These are phyloP conservation scores for Mico argentatus DNA, from an alignment of 2,797 vertebrate genomes.

Conservation along the genomic window DNA sequence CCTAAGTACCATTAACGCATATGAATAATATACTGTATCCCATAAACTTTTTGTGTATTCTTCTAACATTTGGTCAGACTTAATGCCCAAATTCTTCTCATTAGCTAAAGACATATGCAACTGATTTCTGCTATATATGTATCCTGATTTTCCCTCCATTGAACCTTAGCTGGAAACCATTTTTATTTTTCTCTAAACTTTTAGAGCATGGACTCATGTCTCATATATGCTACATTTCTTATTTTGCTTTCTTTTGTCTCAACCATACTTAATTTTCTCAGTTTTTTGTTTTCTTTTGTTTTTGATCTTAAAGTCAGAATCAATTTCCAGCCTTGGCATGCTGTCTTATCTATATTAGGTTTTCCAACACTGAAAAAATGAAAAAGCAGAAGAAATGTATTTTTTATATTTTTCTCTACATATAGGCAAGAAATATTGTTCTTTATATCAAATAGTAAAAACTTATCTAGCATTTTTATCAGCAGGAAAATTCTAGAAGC, in stretches of 20 bases:
- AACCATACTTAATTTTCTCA: background rate
- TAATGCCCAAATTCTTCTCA: background rate
- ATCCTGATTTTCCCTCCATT: background rate
- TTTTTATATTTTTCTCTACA: background rate
- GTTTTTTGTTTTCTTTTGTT: background rate
- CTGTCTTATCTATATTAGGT: background rate
- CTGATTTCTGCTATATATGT: background rate
- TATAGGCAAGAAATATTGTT: background rate
- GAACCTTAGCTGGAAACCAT: background rate
- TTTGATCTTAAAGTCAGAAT: background rate
- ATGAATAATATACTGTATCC: background rate
- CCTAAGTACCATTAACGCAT: background rate
- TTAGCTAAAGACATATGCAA: background rate
- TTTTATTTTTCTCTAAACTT: background rate
- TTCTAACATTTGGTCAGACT: background rate
- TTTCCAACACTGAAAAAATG: background rate
- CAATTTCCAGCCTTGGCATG: background rate
- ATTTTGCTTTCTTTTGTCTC: background rate
- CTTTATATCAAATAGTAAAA: background rate
- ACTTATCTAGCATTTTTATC: background rate
- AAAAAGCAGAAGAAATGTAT: background rate
- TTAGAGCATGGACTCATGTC: background rate
- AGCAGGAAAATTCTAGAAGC: background rate
- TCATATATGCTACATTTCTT: background rate
- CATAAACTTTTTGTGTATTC: background rate